These are phyloP conservation scores for Amblyteles armatorius DNA, from an alignment of 2,888 invertebrate species.

Conservation along the genomic window DNA sequence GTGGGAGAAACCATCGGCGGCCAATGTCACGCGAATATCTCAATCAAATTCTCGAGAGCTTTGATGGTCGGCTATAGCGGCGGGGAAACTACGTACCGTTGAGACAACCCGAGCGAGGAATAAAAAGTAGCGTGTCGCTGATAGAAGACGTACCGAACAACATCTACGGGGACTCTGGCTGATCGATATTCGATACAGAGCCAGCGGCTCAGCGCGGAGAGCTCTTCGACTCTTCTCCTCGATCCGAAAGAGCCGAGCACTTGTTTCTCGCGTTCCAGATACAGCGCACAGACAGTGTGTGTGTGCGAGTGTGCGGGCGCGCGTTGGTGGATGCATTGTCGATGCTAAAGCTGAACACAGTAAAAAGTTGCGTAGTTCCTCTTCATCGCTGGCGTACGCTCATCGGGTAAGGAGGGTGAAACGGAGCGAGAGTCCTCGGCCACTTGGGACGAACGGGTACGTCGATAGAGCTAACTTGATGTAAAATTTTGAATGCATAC, in stretches of 20 bases:
- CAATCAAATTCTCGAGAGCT: slow-evolving; percentile 42
- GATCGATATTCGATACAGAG: slow-evolving; percentile 55
- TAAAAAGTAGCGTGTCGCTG: slow-evolving; percentile 10
- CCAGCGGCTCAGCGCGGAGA: slow-evolving; percentile 3
- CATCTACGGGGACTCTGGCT: not conserved
- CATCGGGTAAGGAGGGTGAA: not conserved
- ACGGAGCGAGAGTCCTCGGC: slow-evolving; percentile 34
- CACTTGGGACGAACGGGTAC: slow-evolving; percentile 59
- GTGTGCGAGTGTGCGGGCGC: not conserved
- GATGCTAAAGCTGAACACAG: slow-evolving; percentile 18
- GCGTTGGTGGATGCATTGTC: slow-evolving; percentile 8
- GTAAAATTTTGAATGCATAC: slow-evolving; percentile 70
- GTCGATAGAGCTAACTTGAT: slow-evolving; percentile 61
- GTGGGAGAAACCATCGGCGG: slow-evolving; percentile 19
- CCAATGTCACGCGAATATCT: slow-evolving; percentile 39
- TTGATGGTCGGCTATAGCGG: not conserved
- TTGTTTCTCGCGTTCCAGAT: slow-evolving; percentile 22
- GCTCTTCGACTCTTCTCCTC: slow-evolving; percentile 44
- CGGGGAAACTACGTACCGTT: not conserved
- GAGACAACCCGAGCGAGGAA: slow-evolving; percentile 1
- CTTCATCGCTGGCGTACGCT: slow-evolving; percentile 4
- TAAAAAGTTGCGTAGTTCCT: slow-evolving; percentile 3
- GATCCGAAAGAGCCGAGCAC: slow-evolving; percentile 17
- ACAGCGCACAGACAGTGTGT: not conserved
- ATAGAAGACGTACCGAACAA: slow-evolving; percentile 11